These are phyloP conservation scores for Nannoperca australis DNA, from an alignment of 2,797 vertebrate species.

Conservation along the genomic window DNA sequence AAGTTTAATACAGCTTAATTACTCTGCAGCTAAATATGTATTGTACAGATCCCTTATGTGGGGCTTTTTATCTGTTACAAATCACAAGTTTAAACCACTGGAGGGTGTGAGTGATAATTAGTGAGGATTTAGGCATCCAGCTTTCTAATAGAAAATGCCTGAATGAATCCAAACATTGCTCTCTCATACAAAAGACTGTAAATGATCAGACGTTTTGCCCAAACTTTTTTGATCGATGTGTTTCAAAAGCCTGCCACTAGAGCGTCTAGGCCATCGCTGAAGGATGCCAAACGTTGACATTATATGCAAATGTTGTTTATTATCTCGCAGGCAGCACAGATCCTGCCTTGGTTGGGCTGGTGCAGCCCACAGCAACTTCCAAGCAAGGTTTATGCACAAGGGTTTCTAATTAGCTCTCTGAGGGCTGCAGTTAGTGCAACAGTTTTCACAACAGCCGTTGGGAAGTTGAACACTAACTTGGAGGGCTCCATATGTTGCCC, in stretches of 20 bases:
- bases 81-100: slow-evolving; percentile 81
- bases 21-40: slow-evolving; percentile 79
- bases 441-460: slow-evolving; percentile 84
- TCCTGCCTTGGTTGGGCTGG: slow-evolving; percentile 78
- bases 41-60: slow-evolving; percentile 72
- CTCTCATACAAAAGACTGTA: slow-evolving; percentile 52
- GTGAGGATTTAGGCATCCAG: slow-evolving; percentile 67
- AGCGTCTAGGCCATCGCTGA: slow-evolving; percentile 65
- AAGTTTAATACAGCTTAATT: slow-evolving; percentile 85
- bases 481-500: slow-evolving; percentile 88
- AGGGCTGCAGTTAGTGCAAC: slow-evolving; percentile 81
- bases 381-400: slow-evolving; percentile 84
- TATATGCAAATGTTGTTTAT: slow-evolving; percentile 89
- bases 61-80: slow-evolving; percentile 77
- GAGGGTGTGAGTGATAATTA: slow-evolving; percentile 81
- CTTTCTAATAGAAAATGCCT: slow-evolving; percentile 55
- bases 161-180: slow-evolving; percentile 60
- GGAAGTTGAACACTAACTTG: slow-evolving; percentile 82
- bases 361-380: slow-evolving; percentile 85
- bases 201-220: slow-evolving; percentile 66
- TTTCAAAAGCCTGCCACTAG: slow-evolving; percentile 71
- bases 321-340: slow-evolving; percentile 84
- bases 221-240: slow-evolving; percentile 72
- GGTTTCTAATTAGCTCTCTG: slow-evolving; percentile 89
- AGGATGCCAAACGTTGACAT: slow-evolving; percentile 82